Evolutionary conservation across 2,888 invertebrate genomes (phyloP).

Genomic region (Rotaria macrura): DNA sequence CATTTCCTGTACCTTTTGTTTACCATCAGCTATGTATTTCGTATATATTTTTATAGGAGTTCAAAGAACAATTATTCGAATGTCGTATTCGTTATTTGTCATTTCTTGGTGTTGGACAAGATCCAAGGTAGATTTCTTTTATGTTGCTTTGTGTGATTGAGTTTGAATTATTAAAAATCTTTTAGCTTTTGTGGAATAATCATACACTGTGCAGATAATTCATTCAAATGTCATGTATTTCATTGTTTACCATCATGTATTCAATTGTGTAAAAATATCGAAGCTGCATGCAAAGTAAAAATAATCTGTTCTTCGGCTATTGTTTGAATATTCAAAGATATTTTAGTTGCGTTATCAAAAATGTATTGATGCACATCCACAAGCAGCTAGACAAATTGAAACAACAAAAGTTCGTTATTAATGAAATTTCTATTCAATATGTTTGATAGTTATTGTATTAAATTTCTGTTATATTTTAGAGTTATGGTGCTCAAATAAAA

Average conservation of each 20-base stretch:
- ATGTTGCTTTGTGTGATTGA: too few relatives aligned
- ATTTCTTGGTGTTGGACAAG: constrained; percentile 84
- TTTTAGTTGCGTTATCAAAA: constrained; percentile 80
- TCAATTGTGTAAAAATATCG: constrained; percentile 88
- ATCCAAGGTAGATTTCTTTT: constrained; percentile 44
- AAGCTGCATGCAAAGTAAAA: constrained; percentile 91
- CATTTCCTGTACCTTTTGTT: too few relatives aligned
- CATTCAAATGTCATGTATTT: constrained; percentile 85
- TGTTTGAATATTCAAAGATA: neutral
- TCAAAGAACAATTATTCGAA: constrained; percentile 61
- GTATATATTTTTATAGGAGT: constrained; percentile 56
- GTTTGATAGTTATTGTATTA: too few relatives aligned
- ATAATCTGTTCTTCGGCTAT: too few relatives aligned
- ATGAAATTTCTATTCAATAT: too few relatives aligned
- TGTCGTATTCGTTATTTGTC: constrained; percentile 87
- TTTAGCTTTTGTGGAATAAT: constrained; percentile 75
- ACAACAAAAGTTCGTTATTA: neutral
- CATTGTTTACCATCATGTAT: constrained; percentile 90
- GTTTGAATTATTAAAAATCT: too few relatives aligned
- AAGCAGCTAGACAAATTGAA: constrained; percentile 41
- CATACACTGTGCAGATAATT: constrained; percentile 87
- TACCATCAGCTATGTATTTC: too few relatives aligned
- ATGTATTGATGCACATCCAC: constrained; percentile 83
- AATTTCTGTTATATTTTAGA: neutral
- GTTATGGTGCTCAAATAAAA: constrained; percentile 17